Evolutionary conservation across 2,113 vertebrate species (phyloP).

Genomic region (Onychostoma macrolepis): DNA sequence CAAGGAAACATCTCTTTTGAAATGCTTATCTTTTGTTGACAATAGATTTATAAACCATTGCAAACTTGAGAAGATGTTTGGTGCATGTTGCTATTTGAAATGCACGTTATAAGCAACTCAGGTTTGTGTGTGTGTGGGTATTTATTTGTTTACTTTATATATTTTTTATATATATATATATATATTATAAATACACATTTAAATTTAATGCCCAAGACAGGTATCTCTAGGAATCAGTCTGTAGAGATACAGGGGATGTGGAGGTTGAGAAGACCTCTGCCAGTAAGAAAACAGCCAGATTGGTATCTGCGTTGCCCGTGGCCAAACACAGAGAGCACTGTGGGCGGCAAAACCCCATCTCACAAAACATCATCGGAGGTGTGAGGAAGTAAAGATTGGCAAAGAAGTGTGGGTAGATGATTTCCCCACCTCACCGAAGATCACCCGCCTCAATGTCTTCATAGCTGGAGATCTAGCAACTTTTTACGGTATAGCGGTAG

Average conservation of each 20-base stretch:
- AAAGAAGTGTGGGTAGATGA: slow-evolving; percentile 11
- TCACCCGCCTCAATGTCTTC: neutral
- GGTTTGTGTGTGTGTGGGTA: neutral
- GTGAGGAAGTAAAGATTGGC: slow-evolving; percentile 14
- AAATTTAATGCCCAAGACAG: neutral
- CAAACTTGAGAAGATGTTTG: no score
- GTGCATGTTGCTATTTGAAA: no score
- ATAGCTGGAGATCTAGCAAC: neutral
- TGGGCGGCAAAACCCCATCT: slow-evolving; percentile 5
- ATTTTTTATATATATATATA: no score
- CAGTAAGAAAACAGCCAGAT: neutral
- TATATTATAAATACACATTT: neutral
- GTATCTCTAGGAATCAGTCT: neutral
- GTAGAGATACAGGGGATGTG: slow-evolving; percentile 8
- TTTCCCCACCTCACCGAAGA: slow-evolving; percentile 8
- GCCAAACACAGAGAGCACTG: neutral
- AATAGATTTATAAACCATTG: no score
- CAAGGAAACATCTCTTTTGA: no score
- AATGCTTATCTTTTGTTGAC: no score
- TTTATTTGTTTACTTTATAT: neutral
- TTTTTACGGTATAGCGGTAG: neutral
- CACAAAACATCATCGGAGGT: neutral
- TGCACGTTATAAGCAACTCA: neutral
- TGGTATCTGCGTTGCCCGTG: slow-evolving; percentile 2
- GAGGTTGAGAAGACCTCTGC: slow-evolving; percentile 15